Evolutionary conservation across 2,888 invertebrate genomes (phyloP).

Genomic region (Eupithecia insigniata): DNA sequence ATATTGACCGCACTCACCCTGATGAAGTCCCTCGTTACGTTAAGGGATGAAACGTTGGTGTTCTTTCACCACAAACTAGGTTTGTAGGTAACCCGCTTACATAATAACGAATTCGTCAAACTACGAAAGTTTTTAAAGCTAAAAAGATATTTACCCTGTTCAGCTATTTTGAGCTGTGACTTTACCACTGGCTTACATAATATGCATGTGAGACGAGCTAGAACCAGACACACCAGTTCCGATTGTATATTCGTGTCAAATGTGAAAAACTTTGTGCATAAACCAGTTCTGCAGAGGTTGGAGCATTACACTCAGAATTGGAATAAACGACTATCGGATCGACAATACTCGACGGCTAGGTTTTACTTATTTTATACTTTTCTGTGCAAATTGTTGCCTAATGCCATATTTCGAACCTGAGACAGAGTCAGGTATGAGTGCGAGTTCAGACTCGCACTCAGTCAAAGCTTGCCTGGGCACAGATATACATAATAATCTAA

Average conservation of each 20-base stretch:
- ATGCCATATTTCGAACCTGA: neutral
- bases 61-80: too few relatives aligned
- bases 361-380: neutral
- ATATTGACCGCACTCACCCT: too few relatives aligned
- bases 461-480: neutral
- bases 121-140: too few relatives aligned
- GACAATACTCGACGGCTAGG: neutral
- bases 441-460: too few relatives aligned
- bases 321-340: neutral
- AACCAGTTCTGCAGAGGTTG: constrained; percentile 6
- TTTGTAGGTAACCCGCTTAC: too few relatives aligned
- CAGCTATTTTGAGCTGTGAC: neutral
- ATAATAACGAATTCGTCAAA: too few relatives aligned
- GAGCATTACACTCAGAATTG: neutral
- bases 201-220: constrained; percentile 1
- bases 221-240: constrained; percentile 30
- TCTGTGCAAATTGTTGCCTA: neutral
- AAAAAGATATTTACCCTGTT: too few relatives aligned
- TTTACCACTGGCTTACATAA: constrained; percentile 1
- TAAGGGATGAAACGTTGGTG: too few relatives aligned
- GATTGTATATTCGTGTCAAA: constrained; percentile 27
- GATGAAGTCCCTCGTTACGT: too few relatives aligned
- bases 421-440: too few relatives aligned
- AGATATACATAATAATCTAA: too few relatives aligned
- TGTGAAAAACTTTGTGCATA: constrained; percentile 20